phyloP scores from a whole-genome alignment of 2,797 vertebrate species.

The Rhadinocentrus ornatus region DNA sequence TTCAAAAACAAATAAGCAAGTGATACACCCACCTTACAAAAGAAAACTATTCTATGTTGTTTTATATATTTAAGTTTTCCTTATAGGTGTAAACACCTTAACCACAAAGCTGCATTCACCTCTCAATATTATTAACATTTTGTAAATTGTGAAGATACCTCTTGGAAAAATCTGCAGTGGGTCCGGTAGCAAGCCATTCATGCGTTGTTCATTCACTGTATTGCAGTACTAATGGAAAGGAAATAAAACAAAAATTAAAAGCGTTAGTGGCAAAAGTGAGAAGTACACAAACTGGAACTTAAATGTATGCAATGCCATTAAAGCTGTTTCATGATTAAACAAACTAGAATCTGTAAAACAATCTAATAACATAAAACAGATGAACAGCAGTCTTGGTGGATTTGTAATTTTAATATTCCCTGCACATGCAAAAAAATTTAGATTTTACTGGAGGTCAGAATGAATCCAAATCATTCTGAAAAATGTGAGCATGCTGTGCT shows the following conservation, averaged over 20 bases:
- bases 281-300: neutral
- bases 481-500: constrained; percentile 63
- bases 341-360: neutral
- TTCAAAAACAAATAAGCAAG: neutral
- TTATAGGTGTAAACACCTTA: constrained; percentile 7
- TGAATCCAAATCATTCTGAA: constrained; percentile 45
- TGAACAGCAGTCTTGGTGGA: constrained; percentile 11
- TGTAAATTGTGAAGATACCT: constrained; percentile 82
- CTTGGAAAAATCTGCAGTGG: constrained; percentile 98
- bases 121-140: constrained; percentile 12
- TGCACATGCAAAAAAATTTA: constrained; percentile 22
- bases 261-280: neutral
- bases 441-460: constrained; percentile 57
- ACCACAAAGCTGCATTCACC: constrained; percentile 9
- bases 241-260: neutral
- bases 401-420: constrained; percentile 2
- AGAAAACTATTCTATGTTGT: no score
- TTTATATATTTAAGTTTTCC: no score
- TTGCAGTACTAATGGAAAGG: constrained; percentile 91
- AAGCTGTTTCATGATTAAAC: constrained; percentile 1
- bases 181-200: constrained; percentile 93
- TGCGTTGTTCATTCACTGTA: constrained; percentile 94
- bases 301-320: neutral
- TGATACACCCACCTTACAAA: no score
- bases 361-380: neutral